Base-by-base conservation (phyloP, 2,888 invertebrate genomes). In the Parnassius smintheus region DNA sequence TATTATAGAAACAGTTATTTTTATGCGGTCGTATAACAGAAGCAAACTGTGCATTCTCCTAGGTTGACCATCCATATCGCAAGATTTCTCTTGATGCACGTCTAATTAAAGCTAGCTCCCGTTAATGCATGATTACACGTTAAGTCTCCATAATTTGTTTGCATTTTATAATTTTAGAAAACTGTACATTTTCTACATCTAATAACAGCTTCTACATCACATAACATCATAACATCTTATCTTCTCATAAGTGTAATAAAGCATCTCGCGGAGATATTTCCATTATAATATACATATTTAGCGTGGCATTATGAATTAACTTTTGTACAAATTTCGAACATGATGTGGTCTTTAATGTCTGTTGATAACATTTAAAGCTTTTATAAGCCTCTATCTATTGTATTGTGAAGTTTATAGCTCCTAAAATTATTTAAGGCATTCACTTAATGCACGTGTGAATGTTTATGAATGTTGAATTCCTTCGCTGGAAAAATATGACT, bases 31-130 rank as follows among this genome's bases (percentile, higher is more conserved):
- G 73, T 55, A 56, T 68, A 61, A 48, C 52, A 25, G 25, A 25
- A 52, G 74, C 75, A 75, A 72, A 77, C 72, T 73, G 74, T 66
- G 76, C 84, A 86, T 86, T 81, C 82, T 80, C 65, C 41, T 65
- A 70, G 75, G 67, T 73, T 80, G 82, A 75, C 84, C 83, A 78
- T 79, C 80, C 85, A 72, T 78, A 75, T 76, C 81, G 67, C 59
- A 65, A 66, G 82, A 80, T 86, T 84, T 87, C 86, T 80, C 81
- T 74, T 59, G 55, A 48, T 42, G n/a, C 63, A 51, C 59, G 50
- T 51, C 51, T 11, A 51, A 59, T 59, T 59, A 63, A 56, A 56
- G 42, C 25, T 56, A 50, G 18, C 51, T 52, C 46, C 42, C 42
- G 45, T 59, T 51, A 55, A 59, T 51, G 56, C 56, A 56, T 59